A percentile compares a stretch with the other conserved stretches of the same genome.
These are phyloP conservation scores for Promerops cafer DNA, from an alignment of 2,113 vertebrate genomes.

Conservation along the genomic window DNA sequence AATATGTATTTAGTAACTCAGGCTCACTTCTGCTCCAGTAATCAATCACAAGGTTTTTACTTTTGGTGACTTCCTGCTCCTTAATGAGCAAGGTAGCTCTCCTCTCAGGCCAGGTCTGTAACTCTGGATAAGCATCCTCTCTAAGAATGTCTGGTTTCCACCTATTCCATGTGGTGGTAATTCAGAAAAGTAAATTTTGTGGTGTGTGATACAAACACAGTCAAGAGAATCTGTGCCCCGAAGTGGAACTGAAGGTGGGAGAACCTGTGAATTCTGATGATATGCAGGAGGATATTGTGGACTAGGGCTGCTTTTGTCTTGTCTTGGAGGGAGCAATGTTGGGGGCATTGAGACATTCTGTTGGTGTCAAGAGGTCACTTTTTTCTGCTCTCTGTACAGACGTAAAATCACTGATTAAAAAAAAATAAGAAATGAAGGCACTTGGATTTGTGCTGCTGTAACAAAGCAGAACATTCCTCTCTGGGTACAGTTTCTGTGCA, in stretches of 20 bases:
- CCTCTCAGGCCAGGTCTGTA: neutral
- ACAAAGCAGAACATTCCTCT: neutral
- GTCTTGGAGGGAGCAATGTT: neutral
- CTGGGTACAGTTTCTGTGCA: neutral
- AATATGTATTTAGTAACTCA: neutral
- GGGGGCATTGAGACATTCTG: neutral
- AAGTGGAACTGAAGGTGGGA: accelerated
- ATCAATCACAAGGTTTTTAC: neutral
- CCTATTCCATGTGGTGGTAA: neutral
- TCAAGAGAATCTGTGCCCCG: accelerated
- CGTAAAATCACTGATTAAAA: neutral
- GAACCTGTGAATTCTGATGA: accelerated
- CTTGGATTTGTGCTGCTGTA: neutral
- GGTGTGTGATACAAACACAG: neutral
- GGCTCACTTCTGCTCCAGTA: neutral
- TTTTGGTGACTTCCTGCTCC: neutral
- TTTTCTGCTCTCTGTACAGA: neutral
- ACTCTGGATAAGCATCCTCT: neutral
- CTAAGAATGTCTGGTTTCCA: neutral
- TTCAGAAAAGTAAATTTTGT: neutral
- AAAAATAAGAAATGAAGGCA: neutral
- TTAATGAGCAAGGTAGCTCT: neutral
- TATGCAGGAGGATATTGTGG: neutral
- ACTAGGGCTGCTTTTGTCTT: neutral
- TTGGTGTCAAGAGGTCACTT: neutral